phyloP scores from a whole-genome alignment of 2,113 vertebrate genomes.

The Dasypus novemcinctus region DNA sequence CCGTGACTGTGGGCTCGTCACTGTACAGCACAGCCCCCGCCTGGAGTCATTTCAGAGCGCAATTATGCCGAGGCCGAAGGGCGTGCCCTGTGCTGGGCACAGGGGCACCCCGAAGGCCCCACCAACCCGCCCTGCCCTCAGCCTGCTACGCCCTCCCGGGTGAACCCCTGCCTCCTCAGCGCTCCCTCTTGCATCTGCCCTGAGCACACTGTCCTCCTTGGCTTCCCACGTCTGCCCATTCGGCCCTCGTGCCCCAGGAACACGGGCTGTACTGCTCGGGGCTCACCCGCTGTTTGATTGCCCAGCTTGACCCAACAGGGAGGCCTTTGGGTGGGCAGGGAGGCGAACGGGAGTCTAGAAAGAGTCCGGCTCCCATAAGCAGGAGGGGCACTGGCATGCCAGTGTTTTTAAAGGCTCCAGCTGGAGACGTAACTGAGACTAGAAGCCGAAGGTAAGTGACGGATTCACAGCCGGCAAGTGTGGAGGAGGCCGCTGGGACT shows the following conservation, averaged over 20 bases:
- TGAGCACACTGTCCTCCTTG: background rate
- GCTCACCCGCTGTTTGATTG: background rate
- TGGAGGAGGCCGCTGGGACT: rapidly evolving
- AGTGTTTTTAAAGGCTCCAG: background rate
- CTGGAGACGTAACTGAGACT: background rate
- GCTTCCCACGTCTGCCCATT: background rate
- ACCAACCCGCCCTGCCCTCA: background rate
- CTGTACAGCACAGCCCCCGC: background rate
- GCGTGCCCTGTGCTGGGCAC: background rate
- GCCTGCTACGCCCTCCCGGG: background rate
- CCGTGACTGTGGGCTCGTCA: rapidly evolving
- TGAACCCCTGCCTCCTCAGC: background rate
- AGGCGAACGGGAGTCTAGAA: background rate
- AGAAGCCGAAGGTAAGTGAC: background rate
- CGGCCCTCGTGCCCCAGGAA: background rate
- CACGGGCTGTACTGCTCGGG: background rate
- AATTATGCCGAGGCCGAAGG: background rate
- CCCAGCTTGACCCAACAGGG: background rate
- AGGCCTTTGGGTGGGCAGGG: background rate
- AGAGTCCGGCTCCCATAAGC: background rate
- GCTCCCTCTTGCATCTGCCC: background rate
- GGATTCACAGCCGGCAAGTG: background rate
- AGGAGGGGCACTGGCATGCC: background rate
- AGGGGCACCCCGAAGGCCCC: background rate
- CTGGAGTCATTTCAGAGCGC: background rate